Base-by-base conservation (phyloP, 1,140 invertebrate species). In the Leptopilina boulardi region DNA sequence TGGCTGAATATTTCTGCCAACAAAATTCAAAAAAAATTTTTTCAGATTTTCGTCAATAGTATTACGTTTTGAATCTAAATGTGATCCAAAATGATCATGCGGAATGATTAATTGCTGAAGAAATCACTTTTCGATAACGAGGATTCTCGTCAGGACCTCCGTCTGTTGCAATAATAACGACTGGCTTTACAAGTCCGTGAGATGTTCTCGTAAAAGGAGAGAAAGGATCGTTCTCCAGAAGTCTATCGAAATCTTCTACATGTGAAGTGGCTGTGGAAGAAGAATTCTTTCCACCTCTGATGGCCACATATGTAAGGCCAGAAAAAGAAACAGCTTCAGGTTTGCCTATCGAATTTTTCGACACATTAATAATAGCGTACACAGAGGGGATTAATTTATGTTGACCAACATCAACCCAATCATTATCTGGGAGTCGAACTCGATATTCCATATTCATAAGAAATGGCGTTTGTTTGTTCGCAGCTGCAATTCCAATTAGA, bases 331-430 rank as follows among this genome's bases (percentile, higher is more conserved):
- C 80, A 77, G 82, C 82, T 84, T 87, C 80, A 76, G 76, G 56
- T 70, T 83, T 76, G 74, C 80, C 82, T 13, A 84, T 73, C 18
- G 54, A 56, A 74, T 84, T 79, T 66, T 79, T 74, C 74, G 81
- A 74, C 44, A 87, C 73, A 44, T 79, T 81, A 71, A 83, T 74
- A 47, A 80, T 83, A 70, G 89, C 87, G 81, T 89, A 88, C 54
- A 88, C 85, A 76, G 77, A 84, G 70, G 85, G 86, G 74, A 88
- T 89, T 66, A 91, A 73, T 83, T 91, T 89, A 77, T 91, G 88
- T 38, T 79, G 76, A 66, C 77, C 73, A 54, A 83, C 89, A 66
- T 90, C 82, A 13, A 87, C 86, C 80, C 83, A 90, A 78, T 91
- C 89, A 85, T 90, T 88, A 79, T 70, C 59, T 11, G 59, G 59